Evolutionary conservation across 2,797 vertebrate genomes (phyloP), one percentile per base, ranked within the genome.

Genomic region (Cuculus canorus): DNA sequence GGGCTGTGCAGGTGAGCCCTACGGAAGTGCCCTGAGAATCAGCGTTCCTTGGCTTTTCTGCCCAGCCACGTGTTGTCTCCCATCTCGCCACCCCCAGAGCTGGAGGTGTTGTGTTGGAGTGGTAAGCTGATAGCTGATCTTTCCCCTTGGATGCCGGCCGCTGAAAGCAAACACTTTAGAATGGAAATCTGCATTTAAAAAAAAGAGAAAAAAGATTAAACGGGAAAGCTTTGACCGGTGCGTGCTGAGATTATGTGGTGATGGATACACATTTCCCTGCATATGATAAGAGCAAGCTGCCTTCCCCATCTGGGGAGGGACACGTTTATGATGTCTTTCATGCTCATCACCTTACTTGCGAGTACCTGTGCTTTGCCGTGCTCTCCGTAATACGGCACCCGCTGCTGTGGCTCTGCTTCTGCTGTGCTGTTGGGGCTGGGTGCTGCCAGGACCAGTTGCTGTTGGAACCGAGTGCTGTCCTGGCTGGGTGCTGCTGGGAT

Each of bases 71-170:
- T 41, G 3, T 64, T 73, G 41, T 48, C 68, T 90, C 77, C 71
- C 22, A 22, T 86, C 43, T 70, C 52, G n/a, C 59, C 11, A 9
- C 50, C 27, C 13, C 57, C 6, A 2, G 25, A 68, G 59, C 35
- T 3, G 1, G 37, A 68, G 81, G 70, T 77, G 21, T 89, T 94
- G 89, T 86, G 61, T 63, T 77, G 77, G 70, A 35, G 3, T 43
- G 27, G 48, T 71, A 56, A 83, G 66, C 87, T 82, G 83, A 73
- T 75, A 89, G 71, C 85, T 88, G 86, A 92, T 89, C 90, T 95
- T 93, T 79, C 82, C 88, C 57, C 73, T 65, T 59, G 72, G 60
- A 75, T 86, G 37, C 79, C 45, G 33, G 72, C 69, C n/a, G 9
- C 9, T 76, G 80, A 89, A 86, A 76, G 80, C 78, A 82, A 88